Evolutionary conservation across 2,888 invertebrate species (phyloP), one percentile per base, ranked within the genome.

Genomic region (Orthosia gracilis): DNA sequence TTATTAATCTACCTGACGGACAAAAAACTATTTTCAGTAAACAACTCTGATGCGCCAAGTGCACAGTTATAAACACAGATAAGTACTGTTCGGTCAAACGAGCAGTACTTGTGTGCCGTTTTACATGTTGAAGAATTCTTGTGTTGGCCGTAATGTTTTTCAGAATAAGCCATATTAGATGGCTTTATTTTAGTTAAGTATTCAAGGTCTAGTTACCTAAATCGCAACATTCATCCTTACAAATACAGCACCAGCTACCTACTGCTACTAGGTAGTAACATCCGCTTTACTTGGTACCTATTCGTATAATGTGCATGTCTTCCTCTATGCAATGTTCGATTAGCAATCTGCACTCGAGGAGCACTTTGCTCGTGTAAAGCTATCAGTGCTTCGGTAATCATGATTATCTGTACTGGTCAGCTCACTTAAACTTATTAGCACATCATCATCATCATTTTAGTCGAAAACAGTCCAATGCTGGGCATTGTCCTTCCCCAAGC

Each of bases 311-410:
- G 40, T 11, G 23, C 11, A 49, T 49, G 21, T 13, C 13, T 31
- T 47, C 11, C 17, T 18, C 55, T 45, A 4, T 13, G 13, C 3
- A 17, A 49, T 50, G 58, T 71, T 40, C n/a, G 11, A 26, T 18
- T 49, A 58, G 73, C 49, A 71, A 71, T 23, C 0, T 15, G 17
- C n/a, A 3, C 9, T n/a, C 9, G n/a, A 13, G 15, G 0, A 17
- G 5, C 15, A 40, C 17, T 15, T 57, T 73, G 55, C 71, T 73
- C 21, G 40, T 21, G 31, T 15, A 23, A 57, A 49, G 31, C 21
- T 55, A 13, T 7, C 21, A 57, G 4, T 9, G 18, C 5, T 54
- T 54, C 4, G 18, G 23, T 18, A 12, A 5, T 3, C 11, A 55
- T 26, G 15, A 0, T 47, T 18, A 31, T 40, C 58, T 31, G 11